Evolutionary conservation across 2,113 vertebrate species (phyloP).

Genomic region (Phaethon lepturus): DNA sequence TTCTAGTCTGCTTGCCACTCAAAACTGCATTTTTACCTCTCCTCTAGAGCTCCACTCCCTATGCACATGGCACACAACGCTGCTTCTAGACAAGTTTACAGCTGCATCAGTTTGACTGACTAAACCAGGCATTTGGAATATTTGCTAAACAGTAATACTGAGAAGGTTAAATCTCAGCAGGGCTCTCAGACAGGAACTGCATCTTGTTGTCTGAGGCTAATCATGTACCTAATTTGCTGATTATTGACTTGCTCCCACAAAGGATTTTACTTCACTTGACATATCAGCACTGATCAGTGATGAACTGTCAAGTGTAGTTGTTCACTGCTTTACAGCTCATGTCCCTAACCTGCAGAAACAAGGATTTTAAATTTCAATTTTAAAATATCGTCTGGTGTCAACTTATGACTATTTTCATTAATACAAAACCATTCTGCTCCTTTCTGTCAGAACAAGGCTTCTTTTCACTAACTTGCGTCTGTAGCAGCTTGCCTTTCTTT

Average conservation of each 20-base stretch:
- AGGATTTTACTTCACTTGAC: slow-evolving; percentile 79
- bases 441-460: slow-evolving; percentile 26
- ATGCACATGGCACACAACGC: not conserved
- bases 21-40: not conserved
- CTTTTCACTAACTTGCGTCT: not conserved
- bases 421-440: not conserved
- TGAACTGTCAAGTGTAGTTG: slow-evolving; percentile 73
- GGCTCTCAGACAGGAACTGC: slow-evolving; percentile 69
- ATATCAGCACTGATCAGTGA: slow-evolving; percentile 72
- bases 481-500: slow-evolving; percentile 5
- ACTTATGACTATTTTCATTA: slow-evolving; percentile 36
- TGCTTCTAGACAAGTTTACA: slow-evolving; percentile 26
- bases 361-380: slow-evolving; percentile 68
- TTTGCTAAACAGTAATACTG: slow-evolving; percentile 74
- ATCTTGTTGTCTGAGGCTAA: slow-evolving; percentile 80
- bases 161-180: slow-evolving; percentile 78
- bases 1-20: not conserved
- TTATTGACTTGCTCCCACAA: slow-evolving; percentile 80
- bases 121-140: slow-evolving; percentile 76
- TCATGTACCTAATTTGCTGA: slow-evolving; percentile 83
- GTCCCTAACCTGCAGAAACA: slow-evolving; percentile 57
- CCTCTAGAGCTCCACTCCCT: not conserved
- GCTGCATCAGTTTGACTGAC: slow-evolving; percentile 71
- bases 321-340: slow-evolving; percentile 60
- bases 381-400: slow-evolving; percentile 33